Evolutionary conservation across 2,113 vertebrate species (phyloP).

Genomic region (Atherinomorus stipes): DNA sequence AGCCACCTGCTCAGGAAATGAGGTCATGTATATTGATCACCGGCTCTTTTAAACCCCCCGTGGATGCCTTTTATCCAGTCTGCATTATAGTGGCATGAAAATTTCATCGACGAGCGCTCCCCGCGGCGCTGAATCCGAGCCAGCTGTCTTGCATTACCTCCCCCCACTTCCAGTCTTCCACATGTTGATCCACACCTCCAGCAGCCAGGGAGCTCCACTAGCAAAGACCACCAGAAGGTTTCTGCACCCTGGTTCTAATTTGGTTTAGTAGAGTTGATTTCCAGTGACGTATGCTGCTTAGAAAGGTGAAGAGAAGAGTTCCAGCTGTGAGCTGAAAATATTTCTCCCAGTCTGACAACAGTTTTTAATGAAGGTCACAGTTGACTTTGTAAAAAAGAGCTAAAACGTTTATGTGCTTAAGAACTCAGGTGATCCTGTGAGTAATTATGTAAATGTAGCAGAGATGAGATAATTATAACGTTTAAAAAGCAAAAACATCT

Average conservation of each 20-base stretch:
- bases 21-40: constrained; percentile 17
- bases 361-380: constrained; percentile 7
- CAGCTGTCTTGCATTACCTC: background rate
- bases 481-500: background rate
- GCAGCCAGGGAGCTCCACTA: background rate
- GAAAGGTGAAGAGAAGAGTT: constrained; percentile 9
- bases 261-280: background rate
- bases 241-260: constrained; percentile 19
- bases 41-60: background rate
- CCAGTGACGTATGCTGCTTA: background rate
- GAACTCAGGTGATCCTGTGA: background rate
- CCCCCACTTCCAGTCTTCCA: background rate
- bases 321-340: constrained; percentile 21
- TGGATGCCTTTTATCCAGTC: background rate
- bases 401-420: background rate
- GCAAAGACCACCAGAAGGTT: background rate
- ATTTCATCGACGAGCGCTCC: background rate
- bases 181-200: background rate
- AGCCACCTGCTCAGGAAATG: constrained; percentile 23
- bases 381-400: background rate
- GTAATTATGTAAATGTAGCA: background rate
- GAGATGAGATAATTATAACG: background rate
- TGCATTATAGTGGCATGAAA: background rate
- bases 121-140: constrained; percentile 5
- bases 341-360: constrained; percentile 1